Conservation (phyloP, 2,888 invertebrate species). For the Danaus chrysippus region DNA sequence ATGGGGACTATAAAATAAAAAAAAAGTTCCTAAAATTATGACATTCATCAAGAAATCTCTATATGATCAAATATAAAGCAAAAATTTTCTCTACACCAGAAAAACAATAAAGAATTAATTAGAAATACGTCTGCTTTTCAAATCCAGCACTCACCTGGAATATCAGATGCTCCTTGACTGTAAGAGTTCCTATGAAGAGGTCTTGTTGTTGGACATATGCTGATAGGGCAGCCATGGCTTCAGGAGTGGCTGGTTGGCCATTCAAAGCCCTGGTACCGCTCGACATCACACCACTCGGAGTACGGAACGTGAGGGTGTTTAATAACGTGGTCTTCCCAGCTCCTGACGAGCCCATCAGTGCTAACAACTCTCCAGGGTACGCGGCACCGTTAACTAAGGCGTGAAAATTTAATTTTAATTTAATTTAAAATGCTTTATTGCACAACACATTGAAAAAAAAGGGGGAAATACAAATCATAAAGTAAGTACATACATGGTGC, state of each 20-base stretch:
- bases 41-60: too few relatives aligned
- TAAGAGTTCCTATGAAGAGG: constrained; percentile 93
- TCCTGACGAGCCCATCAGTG: constrained; percentile 94
- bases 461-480: too few relatives aligned
- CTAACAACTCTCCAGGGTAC: constrained; percentile 90
- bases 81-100: too few relatives aligned
- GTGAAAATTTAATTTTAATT: too few relatives aligned
- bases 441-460: too few relatives aligned
- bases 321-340: constrained; percentile 97
- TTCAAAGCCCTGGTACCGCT: constrained; percentile 83
- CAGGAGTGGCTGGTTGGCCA: constrained; percentile 85
- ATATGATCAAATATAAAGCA: too few relatives aligned
- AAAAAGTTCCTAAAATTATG: too few relatives aligned
- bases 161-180: constrained; percentile 92
- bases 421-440: too few relatives aligned
- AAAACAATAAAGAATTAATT: too few relatives aligned
- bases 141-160: constrained; percentile 83
- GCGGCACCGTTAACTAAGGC: constrained; percentile 87
- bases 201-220: constrained; percentile 98
- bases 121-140: background rate
- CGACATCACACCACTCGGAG: constrained; percentile 83
- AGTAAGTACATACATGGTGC: too few relatives aligned
- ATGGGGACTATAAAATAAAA: too few relatives aligned
- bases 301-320: constrained; percentile 91
- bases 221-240: constrained; percentile 85